Evolutionary conservation across 1,140 invertebrate genomes (phyloP), one percentile per base, ranked within the genome.

Genomic region (Aphis gossypii): DNA sequence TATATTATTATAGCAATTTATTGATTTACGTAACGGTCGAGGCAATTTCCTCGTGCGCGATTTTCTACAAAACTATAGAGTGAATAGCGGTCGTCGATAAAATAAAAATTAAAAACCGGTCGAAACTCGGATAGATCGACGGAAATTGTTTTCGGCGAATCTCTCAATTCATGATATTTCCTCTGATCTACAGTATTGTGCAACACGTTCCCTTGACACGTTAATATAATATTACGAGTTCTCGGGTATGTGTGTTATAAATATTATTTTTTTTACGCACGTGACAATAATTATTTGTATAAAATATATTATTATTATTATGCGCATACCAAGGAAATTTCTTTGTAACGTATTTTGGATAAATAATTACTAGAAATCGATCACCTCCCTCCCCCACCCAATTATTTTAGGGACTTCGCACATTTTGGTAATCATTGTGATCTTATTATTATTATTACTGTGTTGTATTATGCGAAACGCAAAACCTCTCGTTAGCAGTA

Each of bases 361-460:
- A 18, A 20, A 51, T 18, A 51, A 51, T 18, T 51, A 51, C 48
- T 1, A 51, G 48, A 51, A 51, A 20, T 20, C 48, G 48, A 51
- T 51, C 1, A 1, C 18, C 1, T 4, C 18, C 18, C 14, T 18
- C 48, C 14, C 14, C 1, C 30, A 3, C 9, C 30, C 30, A 11
- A 30, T 25, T 14, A 76, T n/a, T 76, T 76, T 18, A 76, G 60
- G n/a, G 84, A 44, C 25, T 1, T 18, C 41, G 4, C n/a, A 9
- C 51, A 89, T 89, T 89, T 89, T 56, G 88, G 51, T 56, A 56
- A 89, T 89, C 51, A 88, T 56, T 89, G 88, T 3, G 18, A 89
- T 89, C 35, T 21, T 23, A 1, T 56, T 35, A 4, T 35, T 88
- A 54, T 88, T 88, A 87, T 88, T 51, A 25, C 38, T 54, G 38